Evolutionary conservation across 2,797 vertebrate species (phyloP), one percentile per base, ranked within the genome.

Genomic region (Parauchenoglanis punctatus): DNA sequence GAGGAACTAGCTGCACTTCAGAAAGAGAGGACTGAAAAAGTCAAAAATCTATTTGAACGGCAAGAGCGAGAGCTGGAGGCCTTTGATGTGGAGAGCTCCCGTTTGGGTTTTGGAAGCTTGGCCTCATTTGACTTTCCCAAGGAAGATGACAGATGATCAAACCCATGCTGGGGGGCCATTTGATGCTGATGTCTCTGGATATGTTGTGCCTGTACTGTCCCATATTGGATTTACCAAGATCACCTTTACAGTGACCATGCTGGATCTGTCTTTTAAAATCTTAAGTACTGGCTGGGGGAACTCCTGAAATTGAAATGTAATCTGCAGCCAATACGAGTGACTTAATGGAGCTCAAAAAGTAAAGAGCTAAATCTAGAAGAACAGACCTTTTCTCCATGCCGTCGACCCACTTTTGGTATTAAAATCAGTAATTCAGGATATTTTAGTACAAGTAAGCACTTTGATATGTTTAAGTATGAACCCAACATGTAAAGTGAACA

Each of bases 401-500:
- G 96, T 97, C 96, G 93, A 97, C 95, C 95, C 96, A 96, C 93
- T 97, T 97, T 98, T 97, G 96, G 97, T 98, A 98, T 97, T 97
- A 98, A 72, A 97, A 98, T 97, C 97, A 98, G 95, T 94, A 94
- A 95, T 89, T 99, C 97, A 98, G 97, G 97, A 99, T 97, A 96
- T 97, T 98, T 98, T 97, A 97, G 97, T 98, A 98, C 97, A 95
- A 96, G 97, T 96, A 95, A 97, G 96, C 96, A 98, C 98, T 99
- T 99, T 98, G 97, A 97, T 98, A 99, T 97, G 96, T 98, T 97
- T 97, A 97, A 93, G 97, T 97, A 97, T 95, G 96, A 97, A 94
- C 96, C 96, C 94, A 96, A 97, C 96, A 95, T 97, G 97, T 98
- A 97, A 87, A 88, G 87, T 90, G 86, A 89, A 91, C 94, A 97